Base-by-base conservation (phyloP, 1,140 invertebrate species). In the Meloidogyne chitwoodi region DNA sequence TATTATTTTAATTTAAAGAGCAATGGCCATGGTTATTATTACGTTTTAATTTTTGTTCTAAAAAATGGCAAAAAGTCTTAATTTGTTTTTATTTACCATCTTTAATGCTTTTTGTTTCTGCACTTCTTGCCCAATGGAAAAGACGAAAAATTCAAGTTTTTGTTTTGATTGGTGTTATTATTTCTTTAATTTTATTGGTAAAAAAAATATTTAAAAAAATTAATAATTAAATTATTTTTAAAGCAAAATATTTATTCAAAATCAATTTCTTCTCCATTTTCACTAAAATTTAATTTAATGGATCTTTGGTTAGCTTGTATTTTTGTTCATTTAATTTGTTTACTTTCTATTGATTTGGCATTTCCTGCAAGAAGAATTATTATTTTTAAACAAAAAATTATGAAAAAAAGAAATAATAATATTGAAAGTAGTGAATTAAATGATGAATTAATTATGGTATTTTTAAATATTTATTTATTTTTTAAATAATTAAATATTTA, bases 101-200 rank as follows among this genome's bases (percentile, higher is more conserved):
- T 16, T 34, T 82, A 29, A 34, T 82, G 22, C 69, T 82, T 29
- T 82, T 82, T 72, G 31, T 56, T 48, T 68, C 74, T 48, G 74
- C 68, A 27, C 48, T 84, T n/a, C 79, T 84, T 80, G 74, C 83
- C 41, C 81, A 82, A 81, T 82, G 77, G 78, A 84, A 80, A 56
- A 67, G 81, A 34, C 56, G 81, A 8, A 82, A 82, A 68, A 63
- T 84, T 24, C 81, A 82, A 75, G 71, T 82, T 29, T 27, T 81
- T 26, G 79, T 82, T 22, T 68, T 67, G 22, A 26, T 81, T 41
- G 68, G 67, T 48, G 63, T 68, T 64, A 77, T 77, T 19, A 48
- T 80, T 44, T 38, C 74, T 56, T 48, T 82, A 27, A 56, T 73
- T 73, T 61, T 73, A 69, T n/a, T 72, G 56, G 29, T 34, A 44